A percentile compares a stretch with the other conserved stretches of the same genome.
These are phyloP conservation scores for Oedothorax gibbosus DNA, from an alignment of 1,140 invertebrate genomes.

Conservation along the genomic window DNA sequence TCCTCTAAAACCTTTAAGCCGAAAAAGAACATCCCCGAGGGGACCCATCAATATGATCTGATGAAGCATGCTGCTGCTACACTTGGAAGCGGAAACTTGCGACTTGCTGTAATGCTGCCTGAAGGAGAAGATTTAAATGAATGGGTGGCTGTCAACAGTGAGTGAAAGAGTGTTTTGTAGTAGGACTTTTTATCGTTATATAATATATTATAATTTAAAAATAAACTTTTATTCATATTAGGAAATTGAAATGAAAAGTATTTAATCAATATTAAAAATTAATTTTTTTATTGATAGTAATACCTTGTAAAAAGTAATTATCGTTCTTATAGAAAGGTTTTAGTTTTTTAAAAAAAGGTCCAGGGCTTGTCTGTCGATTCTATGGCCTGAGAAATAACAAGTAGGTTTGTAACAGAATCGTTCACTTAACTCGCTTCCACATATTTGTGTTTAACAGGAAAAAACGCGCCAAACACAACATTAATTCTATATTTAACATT, in stretches of 20 bases:
- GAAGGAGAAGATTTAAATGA: slow-evolving; percentile 99
- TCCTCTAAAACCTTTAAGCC: slow-evolving; percentile 98
- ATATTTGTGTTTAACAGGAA: too few species aligned
- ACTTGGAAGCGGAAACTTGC: slow-evolving; percentile 95
- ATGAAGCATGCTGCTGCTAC: slow-evolving; percentile 99
- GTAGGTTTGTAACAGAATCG: too few species aligned
- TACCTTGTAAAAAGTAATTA: background rate
- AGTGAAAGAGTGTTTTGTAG: background rate
- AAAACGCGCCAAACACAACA: too few species aligned
- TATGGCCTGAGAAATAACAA: too few species aligned
- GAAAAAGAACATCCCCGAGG: slow-evolving; percentile 99
- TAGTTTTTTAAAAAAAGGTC: too few species aligned
- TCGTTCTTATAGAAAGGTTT: background rate
- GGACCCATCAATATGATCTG: slow-evolving; percentile 98
- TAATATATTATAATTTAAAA: background rate
- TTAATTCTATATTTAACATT: too few species aligned
- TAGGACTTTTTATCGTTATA: background rate
- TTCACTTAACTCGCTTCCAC: too few species aligned
- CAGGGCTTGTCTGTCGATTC: too few species aligned
- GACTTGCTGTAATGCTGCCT: slow-evolving; percentile 95
- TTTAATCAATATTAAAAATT: background rate
- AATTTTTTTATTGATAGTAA: background rate
- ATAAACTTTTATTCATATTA: background rate
- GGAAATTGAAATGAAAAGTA: background rate
- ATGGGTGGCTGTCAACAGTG: slow-evolving; percentile 80